Conservation (phyloP, 2,113 vertebrate species). For the Leucosticte australis region DNA sequence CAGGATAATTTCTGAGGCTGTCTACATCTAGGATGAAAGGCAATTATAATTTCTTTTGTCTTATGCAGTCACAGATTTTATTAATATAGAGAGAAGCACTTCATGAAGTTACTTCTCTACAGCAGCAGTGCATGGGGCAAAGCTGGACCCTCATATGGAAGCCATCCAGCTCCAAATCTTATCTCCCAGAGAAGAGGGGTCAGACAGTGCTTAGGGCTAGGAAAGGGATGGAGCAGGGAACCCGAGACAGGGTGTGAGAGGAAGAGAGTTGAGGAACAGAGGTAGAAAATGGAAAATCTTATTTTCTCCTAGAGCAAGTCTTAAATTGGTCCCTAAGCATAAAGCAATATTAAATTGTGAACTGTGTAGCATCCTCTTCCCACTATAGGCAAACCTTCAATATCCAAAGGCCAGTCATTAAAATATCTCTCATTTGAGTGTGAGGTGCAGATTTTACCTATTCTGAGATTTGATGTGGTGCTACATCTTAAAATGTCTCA, state of each 20-base stretch:
- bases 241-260: accelerated
- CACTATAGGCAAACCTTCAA: background rate
- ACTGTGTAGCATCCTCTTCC: background rate
- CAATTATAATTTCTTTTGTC: background rate
- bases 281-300: background rate
- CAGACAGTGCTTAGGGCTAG: background rate
- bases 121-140: background rate
- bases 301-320: background rate
- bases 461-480: background rate
- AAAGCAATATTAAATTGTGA: background rate
- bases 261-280: background rate
- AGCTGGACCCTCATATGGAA: background rate
- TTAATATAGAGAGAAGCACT: background rate
- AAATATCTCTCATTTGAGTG: background rate
- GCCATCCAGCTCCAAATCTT: background rate
- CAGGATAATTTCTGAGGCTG: background rate
- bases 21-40: background rate
- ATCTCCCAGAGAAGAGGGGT: background rate
- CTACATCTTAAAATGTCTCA: background rate
- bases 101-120: background rate
- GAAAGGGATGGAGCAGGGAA: background rate
- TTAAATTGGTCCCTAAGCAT: background rate
- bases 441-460: background rate
- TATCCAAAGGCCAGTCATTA: background rate
- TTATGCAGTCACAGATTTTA: background rate